phyloP scores from a whole-genome alignment of 2,113 vertebrate species.

The Arenaria interpres region DNA sequence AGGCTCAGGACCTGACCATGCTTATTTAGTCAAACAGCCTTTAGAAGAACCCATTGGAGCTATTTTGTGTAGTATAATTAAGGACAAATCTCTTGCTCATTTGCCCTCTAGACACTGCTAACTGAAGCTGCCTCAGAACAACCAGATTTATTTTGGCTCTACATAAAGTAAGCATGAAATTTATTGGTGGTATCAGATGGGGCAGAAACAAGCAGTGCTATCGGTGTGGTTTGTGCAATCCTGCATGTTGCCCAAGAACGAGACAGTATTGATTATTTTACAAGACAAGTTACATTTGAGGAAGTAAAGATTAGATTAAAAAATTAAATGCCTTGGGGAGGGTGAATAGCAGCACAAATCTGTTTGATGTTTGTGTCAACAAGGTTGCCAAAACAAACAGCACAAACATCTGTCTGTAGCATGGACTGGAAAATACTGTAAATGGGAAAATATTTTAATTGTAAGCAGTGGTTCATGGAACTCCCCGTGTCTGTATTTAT shows the following conservation, averaged over 20 bases:
- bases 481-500: slow-evolving; percentile 61
- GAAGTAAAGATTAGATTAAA: slow-evolving; percentile 44
- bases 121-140: background rate
- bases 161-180: background rate
- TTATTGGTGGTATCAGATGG: background rate
- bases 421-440: background rate
- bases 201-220: background rate
- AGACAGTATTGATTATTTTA: slow-evolving; percentile 44
- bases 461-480: background rate
- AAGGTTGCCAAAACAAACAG: slow-evolving; percentile 47
- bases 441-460: slow-evolving; percentile 62
- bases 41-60: background rate
- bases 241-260: background rate
- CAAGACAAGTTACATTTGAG: slow-evolving; percentile 11
- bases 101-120: background rate
- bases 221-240: background rate
- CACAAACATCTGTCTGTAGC: background rate
- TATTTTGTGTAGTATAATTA: background rate
- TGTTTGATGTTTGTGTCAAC: slow-evolving; percentile 52
- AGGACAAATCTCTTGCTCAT: background rate
- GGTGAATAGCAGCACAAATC: background rate
- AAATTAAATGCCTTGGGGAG: slow-evolving; percentile 35
- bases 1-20: background rate
- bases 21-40: background rate
- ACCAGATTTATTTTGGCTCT: background rate